Conservation (phyloP, 2,113 vertebrate species). For the Mormyrus lacerda region DNA sequence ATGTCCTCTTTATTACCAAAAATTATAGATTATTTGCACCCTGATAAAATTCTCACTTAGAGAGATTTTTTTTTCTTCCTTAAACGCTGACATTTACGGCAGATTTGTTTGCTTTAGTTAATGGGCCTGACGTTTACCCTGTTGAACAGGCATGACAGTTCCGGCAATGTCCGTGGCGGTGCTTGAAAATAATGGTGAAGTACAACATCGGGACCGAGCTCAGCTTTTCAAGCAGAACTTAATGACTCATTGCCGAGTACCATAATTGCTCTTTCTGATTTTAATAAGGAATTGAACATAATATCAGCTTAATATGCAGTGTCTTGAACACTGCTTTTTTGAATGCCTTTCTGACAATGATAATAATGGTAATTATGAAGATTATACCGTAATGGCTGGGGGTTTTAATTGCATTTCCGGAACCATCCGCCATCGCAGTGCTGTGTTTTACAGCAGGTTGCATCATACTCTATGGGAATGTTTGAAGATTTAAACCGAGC, state of each 20-base stretch:
- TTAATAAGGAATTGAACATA: constrained; percentile 61
- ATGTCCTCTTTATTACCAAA: background rate
- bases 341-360: constrained; percentile 58
- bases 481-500: constrained; percentile 47
- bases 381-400: constrained; percentile 63
- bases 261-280: constrained; percentile 66
- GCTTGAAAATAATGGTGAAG: background rate
- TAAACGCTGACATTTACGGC: constrained; percentile 55
- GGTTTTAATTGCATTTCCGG: constrained; percentile 51
- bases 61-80: background rate
- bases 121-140: constrained; percentile 52
- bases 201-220: constrained; percentile 7
- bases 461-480: constrained; percentile 55
- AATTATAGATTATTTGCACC: background rate
- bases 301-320: constrained; percentile 56
- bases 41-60: background rate
- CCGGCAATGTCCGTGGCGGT: constrained; percentile 32
- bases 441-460: constrained; percentile 57
- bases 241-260: constrained; percentile 58
- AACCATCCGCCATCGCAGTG: constrained; percentile 41
- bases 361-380: constrained; percentile 66
- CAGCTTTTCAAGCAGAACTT: constrained; percentile 37
- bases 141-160: constrained; percentile 49
- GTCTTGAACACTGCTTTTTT: constrained; percentile 52
- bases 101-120: constrained; percentile 56